Evolutionary conservation across 2,797 vertebrate species (phyloP), one percentile per base, ranked within the genome.

Genomic region (Silurus aristotelis): DNA sequence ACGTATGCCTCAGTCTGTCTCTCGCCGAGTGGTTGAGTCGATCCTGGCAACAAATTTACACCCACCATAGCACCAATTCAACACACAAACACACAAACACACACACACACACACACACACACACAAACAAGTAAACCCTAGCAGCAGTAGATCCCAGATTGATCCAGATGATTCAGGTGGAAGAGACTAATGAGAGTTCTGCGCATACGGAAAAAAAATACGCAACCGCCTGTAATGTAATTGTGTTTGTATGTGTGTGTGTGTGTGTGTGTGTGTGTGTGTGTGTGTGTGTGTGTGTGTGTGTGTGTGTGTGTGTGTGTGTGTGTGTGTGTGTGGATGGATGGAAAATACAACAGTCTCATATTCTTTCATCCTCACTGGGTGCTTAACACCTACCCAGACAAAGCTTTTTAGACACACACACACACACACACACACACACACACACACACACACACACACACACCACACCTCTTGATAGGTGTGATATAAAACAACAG

Each of bases 131-230:
- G 14, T 56, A 61, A 6, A 15, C 38, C 31, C 76, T 73, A 73
- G 19, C 85, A 83, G 75, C 85, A 80, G 60, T 20, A 83, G 75
- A 81, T 73, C 85, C 67, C 68, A 80, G 68, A 88, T 84, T 81
- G 87, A 84, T 88, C 77, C 81, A 81, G 43, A 71, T 77, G 87
- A 85, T 85, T 84, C 78, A 84, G 87, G 87, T 84, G 84, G 78
- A 80, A 85, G 68, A 80, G 87, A 86, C 82, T 88, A 88, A 88
- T 83, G 83, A 88, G 82, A 84, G 70, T 68, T 56, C 84, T 56
- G 70, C 64, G 7, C 75, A 63, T 75, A 48, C 55, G 67, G n/a
- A n/a, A 80, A 83, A 80, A 80, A 83, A 80, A 79, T 67, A 83
- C 83, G 76, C 82, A 86, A 48, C 82, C 22, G 31, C 46, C 85